These are phyloP conservation scores for Xerus rutilus DNA, from an alignment of 2,797 vertebrate species.

Conservation along the genomic window DNA sequence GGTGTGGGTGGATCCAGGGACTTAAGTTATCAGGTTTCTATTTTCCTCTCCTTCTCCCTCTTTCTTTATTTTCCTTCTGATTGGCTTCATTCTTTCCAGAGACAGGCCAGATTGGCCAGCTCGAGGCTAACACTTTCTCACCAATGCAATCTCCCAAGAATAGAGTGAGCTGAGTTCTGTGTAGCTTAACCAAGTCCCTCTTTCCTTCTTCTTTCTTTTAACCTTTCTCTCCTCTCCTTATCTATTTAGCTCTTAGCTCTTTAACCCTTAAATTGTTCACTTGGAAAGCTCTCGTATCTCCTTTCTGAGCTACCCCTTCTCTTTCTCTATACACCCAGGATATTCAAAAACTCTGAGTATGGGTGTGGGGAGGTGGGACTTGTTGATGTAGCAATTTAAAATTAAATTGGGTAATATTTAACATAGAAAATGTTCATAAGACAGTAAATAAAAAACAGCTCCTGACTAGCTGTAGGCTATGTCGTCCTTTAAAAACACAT, in stretches of 20 bases:
- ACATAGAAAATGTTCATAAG: not conserved
- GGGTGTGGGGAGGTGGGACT: not conserved
- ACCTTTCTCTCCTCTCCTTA: not conserved
- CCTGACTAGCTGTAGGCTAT: not conserved
- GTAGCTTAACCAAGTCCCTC: not conserved
- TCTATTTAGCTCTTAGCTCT: not conserved
- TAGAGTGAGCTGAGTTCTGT: not conserved
- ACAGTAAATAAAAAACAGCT: not conserved
- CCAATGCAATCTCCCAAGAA: not conserved
- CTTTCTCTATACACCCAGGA: not conserved
- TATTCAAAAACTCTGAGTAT: not conserved
- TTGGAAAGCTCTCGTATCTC: not conserved
- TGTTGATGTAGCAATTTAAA: slow-evolving; percentile 3
- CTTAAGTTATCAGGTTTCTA: not conserved
- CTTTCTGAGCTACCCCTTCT: not conserved
- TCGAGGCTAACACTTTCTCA: not conserved
- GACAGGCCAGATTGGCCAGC: not conserved
- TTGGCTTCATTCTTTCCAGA: not conserved
- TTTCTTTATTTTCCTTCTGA: not conserved
- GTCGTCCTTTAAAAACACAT: not conserved
- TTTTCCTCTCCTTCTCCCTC: not conserved
- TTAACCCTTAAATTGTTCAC: slow-evolving; percentile 17
- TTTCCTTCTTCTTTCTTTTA: not conserved
- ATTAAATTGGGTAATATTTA: not conserved
- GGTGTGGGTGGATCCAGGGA: not conserved